A percentile compares a stretch with the other conserved stretches of the same genome.
phyloP scores from a whole-genome alignment of 2,888 invertebrate species.

The Melieria omissa region DNA sequence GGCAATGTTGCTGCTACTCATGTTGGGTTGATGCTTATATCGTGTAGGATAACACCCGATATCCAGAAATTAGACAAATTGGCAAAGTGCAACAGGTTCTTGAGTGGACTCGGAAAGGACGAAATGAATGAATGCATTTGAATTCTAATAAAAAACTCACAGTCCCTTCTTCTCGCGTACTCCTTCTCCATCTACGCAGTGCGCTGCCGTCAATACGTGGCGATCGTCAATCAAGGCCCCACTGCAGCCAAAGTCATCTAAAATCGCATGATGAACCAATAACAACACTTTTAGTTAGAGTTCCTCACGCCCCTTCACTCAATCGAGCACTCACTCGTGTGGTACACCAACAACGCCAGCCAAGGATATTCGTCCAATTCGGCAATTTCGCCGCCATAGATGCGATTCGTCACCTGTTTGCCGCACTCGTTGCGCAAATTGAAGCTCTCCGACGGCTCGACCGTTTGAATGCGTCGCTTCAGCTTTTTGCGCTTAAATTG shows the following conservation, averaged over 20 bases:
- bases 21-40: too few relatives aligned
- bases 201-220: conserved; percentile 73
- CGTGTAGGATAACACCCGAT: too few relatives aligned
- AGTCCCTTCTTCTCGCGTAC: conserved; percentile 68
- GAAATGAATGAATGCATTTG: too few relatives aligned
- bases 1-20: too few relatives aligned
- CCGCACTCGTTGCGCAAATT: conserved; percentile 69
- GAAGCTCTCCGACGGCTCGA: conserved; percentile 55
- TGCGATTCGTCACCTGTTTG: conserved; percentile 70
- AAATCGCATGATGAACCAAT: conserved; percentile 42
- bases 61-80: too few relatives aligned
- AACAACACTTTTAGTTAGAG: not conserved
- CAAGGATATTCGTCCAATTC: conserved; percentile 75
- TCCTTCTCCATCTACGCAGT: conserved; percentile 71
- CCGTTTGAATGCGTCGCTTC: conserved; percentile 62
- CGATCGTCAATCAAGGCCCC: conserved; percentile 72
- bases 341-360: conserved; percentile 72
- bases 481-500: conserved; percentile 60
- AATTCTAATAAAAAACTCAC: conserved; percentile 69
- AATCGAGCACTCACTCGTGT: conserved; percentile 63
- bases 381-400: conserved; percentile 73
- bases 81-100: too few relatives aligned
- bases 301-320: not conserved
- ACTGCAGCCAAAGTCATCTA: conserved; percentile 72
- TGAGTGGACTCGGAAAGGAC: too few relatives aligned